Evolutionary conservation across 2,888 invertebrate genomes (phyloP).

Genomic region (Drosophila testacea): DNA sequence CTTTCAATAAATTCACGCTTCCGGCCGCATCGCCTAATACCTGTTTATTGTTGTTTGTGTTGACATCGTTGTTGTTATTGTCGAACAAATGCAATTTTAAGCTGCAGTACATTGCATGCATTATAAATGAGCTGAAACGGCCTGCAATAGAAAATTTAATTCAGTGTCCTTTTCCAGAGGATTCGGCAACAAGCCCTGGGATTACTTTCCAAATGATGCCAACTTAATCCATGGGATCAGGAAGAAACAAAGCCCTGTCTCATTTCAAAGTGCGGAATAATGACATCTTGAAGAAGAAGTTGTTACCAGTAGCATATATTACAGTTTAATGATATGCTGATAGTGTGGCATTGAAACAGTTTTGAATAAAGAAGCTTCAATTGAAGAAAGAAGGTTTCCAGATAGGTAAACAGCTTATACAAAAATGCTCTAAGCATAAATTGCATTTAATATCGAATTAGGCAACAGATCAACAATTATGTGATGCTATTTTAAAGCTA

Average conservation of each 20-base stretch:
- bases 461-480: too few relatives aligned
- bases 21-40: constrained; percentile 64
- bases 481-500: too few relatives aligned
- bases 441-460: too few relatives aligned
- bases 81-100: constrained; percentile 56
- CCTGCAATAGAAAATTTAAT: constrained; percentile 21
- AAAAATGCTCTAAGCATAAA: too few relatives aligned
- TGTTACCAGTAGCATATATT: constrained; percentile 3
- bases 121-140: constrained; percentile 53
- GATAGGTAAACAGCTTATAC: neutral
- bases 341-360: neutral
- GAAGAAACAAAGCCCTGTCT: neutral
- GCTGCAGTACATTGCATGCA: constrained; percentile 53
- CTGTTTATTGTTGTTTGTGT: constrained; percentile 67
- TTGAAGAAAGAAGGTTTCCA: neutral
- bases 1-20: constrained; percentile 76
- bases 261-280: constrained; percentile 9
- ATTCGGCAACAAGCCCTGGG: constrained; percentile 3
- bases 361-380: neutral
- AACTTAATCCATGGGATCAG: constrained; percentile 10
- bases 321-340: constrained; percentile 1
- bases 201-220: constrained; percentile 15
- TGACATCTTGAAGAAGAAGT: constrained; percentile 5
- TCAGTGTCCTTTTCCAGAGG: constrained; percentile 25
- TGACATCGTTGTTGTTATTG: constrained; percentile 19